Evolutionary conservation across 2,113 vertebrate genomes (phyloP).

Genomic region (Oxygymnocypris stewartii): DNA sequence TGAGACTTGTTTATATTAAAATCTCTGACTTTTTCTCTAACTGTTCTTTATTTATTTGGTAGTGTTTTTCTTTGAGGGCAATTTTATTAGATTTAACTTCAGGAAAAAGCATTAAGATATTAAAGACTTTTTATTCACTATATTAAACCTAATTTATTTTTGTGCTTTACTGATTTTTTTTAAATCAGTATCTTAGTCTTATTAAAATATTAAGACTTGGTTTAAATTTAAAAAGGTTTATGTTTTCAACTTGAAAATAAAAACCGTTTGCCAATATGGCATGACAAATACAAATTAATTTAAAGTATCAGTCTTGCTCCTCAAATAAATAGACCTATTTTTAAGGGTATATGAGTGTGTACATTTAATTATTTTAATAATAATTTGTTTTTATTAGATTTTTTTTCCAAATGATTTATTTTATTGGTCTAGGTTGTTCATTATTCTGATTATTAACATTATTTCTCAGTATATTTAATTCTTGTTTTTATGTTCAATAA

Average conservation of each 20-base stretch:
- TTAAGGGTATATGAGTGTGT: not conserved
- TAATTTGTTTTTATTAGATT: too few relatives aligned
- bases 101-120: not conserved
- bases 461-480: not conserved
- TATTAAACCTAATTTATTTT: not conserved
- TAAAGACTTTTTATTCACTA: not conserved
- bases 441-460: not conserved
- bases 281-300: not conserved
- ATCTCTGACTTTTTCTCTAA: too few relatives aligned
- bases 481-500: not conserved
- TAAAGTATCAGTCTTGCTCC: not conserved
- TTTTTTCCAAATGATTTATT: not conserved
- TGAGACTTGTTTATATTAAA: not conserved
- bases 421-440: not conserved
- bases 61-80: not conserved
- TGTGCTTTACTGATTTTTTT: not conserved
- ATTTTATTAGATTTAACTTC: not conserved
- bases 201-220: too few relatives aligned
- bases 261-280: too few relatives aligned
- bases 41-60: too few relatives aligned
- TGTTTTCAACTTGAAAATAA: not conserved
- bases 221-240: too few relatives aligned
- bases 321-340: not conserved
- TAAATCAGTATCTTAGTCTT: not conserved
- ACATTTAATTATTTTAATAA: too few relatives aligned